phyloP scores from a whole-genome alignment of 2,888 invertebrate genomes.

The Hemaris fuciformis region DNA sequence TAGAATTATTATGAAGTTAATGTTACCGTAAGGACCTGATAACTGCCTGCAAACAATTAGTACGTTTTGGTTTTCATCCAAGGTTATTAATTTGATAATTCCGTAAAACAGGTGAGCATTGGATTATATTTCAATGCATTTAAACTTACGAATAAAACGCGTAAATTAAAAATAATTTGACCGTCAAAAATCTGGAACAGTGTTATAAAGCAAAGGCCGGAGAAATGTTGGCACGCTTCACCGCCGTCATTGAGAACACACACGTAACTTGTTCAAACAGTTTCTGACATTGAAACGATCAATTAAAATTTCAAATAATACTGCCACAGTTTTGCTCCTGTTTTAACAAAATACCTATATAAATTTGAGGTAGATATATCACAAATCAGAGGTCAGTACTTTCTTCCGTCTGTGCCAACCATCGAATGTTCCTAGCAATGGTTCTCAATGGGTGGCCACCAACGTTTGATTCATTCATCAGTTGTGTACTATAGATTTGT shows the following conservation, averaged over 20 bases:
- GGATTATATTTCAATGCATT: neutral
- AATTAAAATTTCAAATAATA: conserved; percentile 51
- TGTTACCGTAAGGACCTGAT: neutral
- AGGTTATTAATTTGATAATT: neutral
- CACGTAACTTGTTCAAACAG: conserved; percentile 32
- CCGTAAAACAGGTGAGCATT: neutral
- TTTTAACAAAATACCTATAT: conserved; percentile 21
- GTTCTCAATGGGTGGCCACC: conserved; percentile 73
- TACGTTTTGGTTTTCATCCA: too few species aligned
- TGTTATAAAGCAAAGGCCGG: conserved; percentile 64
- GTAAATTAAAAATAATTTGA: conserved; percentile 65
- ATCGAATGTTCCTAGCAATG: conserved; percentile 47
- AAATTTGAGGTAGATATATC: too few species aligned
- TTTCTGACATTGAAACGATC: conserved; percentile 49
- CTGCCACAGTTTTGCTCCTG: conserved; percentile 32
- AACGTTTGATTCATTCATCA: conserved; percentile 48
- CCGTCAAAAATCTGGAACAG: conserved; percentile 70
- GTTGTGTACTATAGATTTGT: conserved; percentile 49
- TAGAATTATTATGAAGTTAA: too few species aligned
- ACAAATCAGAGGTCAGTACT: conserved; percentile 33
- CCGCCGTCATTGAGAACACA: conserved; percentile 42
- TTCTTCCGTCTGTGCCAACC: conserved; percentile 38
- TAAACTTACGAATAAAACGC: conserved; percentile 12
- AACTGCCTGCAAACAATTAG: too few species aligned
- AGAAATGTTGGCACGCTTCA: conserved; percentile 70